phyloP scores from a whole-genome alignment of 2,113 vertebrate species.

The Campylorhamphus procurvoides region DNA sequence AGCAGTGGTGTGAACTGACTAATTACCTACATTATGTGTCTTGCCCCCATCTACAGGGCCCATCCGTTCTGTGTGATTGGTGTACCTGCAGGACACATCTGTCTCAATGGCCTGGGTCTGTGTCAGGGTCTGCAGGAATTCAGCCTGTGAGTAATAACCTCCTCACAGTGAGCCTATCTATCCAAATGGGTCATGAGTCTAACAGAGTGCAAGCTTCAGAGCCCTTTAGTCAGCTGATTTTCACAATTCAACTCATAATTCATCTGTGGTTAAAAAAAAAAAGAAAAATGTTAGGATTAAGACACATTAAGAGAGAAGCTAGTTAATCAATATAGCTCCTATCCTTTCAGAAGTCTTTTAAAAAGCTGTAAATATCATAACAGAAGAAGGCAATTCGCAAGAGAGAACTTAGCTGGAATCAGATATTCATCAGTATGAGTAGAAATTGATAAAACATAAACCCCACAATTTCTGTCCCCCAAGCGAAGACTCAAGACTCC shows the following conservation, averaged over 20 bases:
- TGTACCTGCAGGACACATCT: neutral
- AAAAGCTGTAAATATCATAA: neutral
- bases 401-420: neutral
- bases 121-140: neutral
- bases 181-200: neutral
- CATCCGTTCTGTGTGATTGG: neutral
- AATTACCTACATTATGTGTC: neutral
- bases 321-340: neutral
- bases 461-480: neutral
- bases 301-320: neutral
- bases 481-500: neutral
- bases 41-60: fast-evolving
- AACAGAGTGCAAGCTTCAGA: neutral
- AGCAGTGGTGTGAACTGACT: neutral
- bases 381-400: neutral
- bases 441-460: neutral
- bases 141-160: neutral
- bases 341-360: neutral
- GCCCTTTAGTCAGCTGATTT: neutral
- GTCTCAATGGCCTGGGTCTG: neutral
- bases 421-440: neutral
- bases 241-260: neutral
- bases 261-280: neutral
- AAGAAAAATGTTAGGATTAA: neutral
- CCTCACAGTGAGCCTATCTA: neutral